Percentiles rank a stretch among this genome's conserved stretches.
Conservation (phyloP, 2,113 vertebrate species). For the Plestiodon gilberti region DNA sequence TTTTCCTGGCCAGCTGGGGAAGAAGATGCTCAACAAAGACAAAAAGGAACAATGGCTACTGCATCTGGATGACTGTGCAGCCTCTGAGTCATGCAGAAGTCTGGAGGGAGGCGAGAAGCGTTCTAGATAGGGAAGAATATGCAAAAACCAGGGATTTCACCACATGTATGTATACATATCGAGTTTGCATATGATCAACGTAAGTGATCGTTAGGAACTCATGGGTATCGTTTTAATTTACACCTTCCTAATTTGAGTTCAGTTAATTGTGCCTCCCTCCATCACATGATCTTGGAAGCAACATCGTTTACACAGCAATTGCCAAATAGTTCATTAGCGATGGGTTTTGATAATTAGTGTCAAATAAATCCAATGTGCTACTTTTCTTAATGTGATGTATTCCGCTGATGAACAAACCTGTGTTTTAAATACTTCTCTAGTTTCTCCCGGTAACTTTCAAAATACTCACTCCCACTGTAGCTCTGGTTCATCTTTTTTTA, state of each 20-base stretch:
- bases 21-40: too few species aligned
- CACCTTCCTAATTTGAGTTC: not conserved
- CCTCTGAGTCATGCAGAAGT: too few species aligned
- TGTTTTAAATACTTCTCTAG: conserved; percentile 2
- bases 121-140: too few species aligned
- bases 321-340: conserved; percentile 20
- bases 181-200: not conserved
- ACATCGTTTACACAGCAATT: not conserved
- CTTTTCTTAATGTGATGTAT: not conserved
- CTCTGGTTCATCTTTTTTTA: not conserved
- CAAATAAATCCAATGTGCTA: not conserved
- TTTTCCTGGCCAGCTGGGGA: too few species aligned
- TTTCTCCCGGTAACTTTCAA: not conserved
- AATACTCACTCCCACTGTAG: not conserved
- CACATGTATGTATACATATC: not conserved
- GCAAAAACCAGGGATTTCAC: too few species aligned
- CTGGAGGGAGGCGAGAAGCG: too few species aligned
- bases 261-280: not conserved
- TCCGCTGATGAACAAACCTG: not conserved
- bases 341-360: not conserved
- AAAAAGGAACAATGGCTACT: too few species aligned
- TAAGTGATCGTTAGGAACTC: not conserved
- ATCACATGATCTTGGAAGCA: not conserved
- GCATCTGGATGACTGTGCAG: too few species aligned
- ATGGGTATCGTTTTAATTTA: not conserved